phyloP scores from a whole-genome alignment of 1,140 invertebrate species.

The Drosophila repletoides region DNA sequence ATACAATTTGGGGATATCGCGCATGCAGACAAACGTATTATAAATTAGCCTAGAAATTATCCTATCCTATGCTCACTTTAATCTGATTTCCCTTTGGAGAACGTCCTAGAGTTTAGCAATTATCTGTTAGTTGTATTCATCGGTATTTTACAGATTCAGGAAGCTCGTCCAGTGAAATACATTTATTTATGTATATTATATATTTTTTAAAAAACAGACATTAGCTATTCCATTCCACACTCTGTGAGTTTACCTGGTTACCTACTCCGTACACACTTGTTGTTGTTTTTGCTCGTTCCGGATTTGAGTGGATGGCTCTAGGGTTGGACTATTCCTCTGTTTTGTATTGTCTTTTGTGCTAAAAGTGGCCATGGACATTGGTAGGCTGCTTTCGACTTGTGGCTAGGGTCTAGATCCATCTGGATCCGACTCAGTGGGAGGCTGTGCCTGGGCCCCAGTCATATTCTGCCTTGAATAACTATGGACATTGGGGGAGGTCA shows the following conservation, averaged over 20 bases:
- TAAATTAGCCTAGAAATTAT: constrained; percentile 12
- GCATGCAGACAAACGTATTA: too few species aligned
- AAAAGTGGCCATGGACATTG: background rate
- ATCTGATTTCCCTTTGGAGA: background rate
- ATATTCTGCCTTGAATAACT: constrained; percentile 11
- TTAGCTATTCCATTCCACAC: background rate
- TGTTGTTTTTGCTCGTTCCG: constrained; percentile 2
- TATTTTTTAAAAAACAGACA: constrained; percentile 25
- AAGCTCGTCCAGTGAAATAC: constrained; percentile 55
- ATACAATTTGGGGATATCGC: too few species aligned
- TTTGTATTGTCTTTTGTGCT: constrained; percentile 48
- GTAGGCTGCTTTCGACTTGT: background rate
- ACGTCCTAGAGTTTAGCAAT: background rate
- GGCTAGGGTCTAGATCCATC: constrained; percentile 32
- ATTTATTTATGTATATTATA: constrained; percentile 5
- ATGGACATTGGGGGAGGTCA: constrained; percentile 11
- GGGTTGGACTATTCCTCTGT: background rate
- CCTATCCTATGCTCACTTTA: constrained; percentile 6
- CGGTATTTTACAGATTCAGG: constrained; percentile 58
- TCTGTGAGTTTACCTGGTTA: background rate
- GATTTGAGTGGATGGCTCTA: background rate
- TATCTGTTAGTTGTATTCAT: constrained; percentile 22
- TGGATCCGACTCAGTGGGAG: background rate
- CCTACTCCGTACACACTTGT: constrained; percentile 4
- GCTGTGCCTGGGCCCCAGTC: background rate